Conservation (phyloP, 2,888 invertebrate genomes). For the Coleophora deauratella region DNA sequence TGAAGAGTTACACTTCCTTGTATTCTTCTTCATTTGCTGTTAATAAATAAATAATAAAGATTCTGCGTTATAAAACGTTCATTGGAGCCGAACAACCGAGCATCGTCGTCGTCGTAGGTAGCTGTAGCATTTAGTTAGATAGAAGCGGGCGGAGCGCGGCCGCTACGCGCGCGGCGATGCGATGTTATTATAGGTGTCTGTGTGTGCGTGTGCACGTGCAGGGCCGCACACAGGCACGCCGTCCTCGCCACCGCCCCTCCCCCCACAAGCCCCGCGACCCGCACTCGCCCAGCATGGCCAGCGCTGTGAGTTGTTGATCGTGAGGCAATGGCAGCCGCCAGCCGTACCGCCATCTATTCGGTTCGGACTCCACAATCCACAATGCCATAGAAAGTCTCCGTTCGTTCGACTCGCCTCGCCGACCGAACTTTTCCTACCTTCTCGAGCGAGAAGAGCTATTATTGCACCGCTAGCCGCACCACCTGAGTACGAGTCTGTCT, state of each 20-base stretch:
- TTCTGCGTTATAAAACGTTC: constrained; percentile 45
- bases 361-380: constrained; percentile 67
- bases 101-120: constrained; percentile 55
- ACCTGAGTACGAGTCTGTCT: constrained; percentile 12
- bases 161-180: constrained; percentile 60
- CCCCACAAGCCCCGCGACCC: constrained; percentile 29
- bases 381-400: constrained; percentile 73
- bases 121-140: constrained; percentile 60
- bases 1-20: too few relatives aligned
- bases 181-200: constrained; percentile 49
- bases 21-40: too few relatives aligned
- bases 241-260: constrained; percentile 19
- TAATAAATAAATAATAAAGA: too few relatives aligned
- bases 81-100: constrained; percentile 25
- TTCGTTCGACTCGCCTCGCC: constrained; percentile 62
- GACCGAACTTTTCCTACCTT: constrained; percentile 67
- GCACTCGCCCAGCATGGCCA: constrained; percentile 53
- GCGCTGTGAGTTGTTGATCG: too few relatives aligned
- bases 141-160: constrained; percentile 38
- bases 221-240: constrained; percentile 29
- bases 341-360: constrained; percentile 64
- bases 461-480: constrained; percentile 34
- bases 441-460: constrained; percentile 46
- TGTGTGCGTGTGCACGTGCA: constrained; percentile 45
- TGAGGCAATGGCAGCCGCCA: constrained; percentile 47